Conservation (phyloP, 1,140 invertebrate genomes). For the Onthophagus taurus region DNA sequence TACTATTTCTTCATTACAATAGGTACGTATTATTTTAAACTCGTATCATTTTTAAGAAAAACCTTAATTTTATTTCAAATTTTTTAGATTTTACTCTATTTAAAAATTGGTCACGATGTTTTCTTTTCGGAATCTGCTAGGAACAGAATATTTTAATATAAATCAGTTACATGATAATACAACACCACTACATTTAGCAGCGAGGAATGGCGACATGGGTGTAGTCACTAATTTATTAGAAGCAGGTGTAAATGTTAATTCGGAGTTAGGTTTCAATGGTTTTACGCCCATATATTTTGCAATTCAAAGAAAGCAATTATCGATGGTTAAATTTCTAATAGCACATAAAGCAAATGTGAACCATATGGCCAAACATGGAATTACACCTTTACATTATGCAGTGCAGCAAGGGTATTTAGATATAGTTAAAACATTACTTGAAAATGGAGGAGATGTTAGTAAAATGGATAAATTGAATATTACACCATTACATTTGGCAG, state of each 20-base stretch:
- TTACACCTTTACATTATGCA: constrained; percentile 3
- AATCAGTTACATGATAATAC: background rate
- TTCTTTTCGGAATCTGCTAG: too few species aligned
- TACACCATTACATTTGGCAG: constrained; percentile 4
- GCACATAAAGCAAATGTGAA: background rate
- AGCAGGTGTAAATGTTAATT: background rate
- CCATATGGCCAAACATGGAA: background rate
- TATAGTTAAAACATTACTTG: constrained; percentile 3
- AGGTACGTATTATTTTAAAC: too few species aligned
- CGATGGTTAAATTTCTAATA: background rate
- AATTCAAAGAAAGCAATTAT: background rate
- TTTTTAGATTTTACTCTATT: too few species aligned
- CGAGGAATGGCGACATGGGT: background rate
- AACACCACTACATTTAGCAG: background rate
- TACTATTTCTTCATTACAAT: too few species aligned
- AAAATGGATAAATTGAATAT: background rate
- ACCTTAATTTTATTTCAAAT: too few species aligned
- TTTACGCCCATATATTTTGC: constrained; percentile 2
- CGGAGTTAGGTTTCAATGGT: background rate
- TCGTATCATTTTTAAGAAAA: too few species aligned
- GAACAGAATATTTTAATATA: too few species aligned
- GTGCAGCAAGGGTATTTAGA: background rate
- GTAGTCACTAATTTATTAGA: background rate
- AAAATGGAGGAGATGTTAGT: constrained; percentile 3
- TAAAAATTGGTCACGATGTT: too few species aligned